A percentile compares a stretch with the other conserved stretches of the same genome.
Conservation (phyloP, 2,888 invertebrate species). For the Maniola hyperantus region DNA sequence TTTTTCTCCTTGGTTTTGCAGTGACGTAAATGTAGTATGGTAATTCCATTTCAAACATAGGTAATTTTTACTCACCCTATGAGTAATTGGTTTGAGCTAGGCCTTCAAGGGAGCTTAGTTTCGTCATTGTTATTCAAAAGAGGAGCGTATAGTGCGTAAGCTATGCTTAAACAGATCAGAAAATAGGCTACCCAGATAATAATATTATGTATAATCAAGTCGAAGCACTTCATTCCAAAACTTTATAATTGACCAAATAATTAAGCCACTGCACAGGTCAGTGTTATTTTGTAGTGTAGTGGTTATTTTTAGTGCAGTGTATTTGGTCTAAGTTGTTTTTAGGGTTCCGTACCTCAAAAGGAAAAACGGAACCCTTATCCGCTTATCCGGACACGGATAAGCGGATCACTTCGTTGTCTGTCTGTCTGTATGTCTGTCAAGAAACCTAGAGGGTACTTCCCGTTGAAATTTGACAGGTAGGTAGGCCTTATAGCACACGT, state of each 20-base stretch:
- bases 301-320: neutral
- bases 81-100: neutral
- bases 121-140: neutral
- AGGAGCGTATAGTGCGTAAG: neutral
- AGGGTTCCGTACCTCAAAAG: too few species aligned
- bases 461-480: too few species aligned
- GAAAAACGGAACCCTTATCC: too few species aligned
- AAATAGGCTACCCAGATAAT: neutral
- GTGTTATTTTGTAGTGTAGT: too few species aligned
- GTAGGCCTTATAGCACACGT: too few species aligned
- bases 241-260: neutral
- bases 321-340: too few species aligned
- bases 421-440: too few species aligned
- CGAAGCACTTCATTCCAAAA: neutral
- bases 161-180: neutral
- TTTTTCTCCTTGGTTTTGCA: neutral
- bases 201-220: neutral
- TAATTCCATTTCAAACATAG: neutral
- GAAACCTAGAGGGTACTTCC: too few species aligned
- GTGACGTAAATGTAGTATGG: neutral
- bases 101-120: neutral
- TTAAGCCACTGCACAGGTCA: neutral
- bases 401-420: too few species aligned
- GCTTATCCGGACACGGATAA: too few species aligned
- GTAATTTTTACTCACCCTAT: neutral